Percentiles rank a stretch among this genome's conserved stretches.
Conservation (phyloP, 2,888 invertebrate species). For the Thalpophila matura region DNA sequence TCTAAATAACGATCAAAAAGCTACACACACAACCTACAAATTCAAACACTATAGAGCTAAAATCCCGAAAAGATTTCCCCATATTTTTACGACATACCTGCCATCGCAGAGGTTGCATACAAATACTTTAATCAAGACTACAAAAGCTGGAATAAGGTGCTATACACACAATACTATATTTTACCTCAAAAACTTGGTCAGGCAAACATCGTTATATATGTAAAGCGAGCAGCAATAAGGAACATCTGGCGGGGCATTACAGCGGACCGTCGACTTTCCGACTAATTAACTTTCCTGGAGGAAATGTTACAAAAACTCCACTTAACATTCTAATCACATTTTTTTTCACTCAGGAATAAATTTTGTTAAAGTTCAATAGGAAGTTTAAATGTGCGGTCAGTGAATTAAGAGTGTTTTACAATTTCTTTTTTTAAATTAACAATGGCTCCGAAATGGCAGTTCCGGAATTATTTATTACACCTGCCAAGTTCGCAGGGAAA, state of each 20-base stretch:
- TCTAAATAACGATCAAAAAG: not conserved
- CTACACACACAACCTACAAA: not conserved
- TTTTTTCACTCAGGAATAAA: conserved; percentile 61
- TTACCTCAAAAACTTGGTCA: conserved; percentile 43
- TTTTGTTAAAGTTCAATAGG: conserved; percentile 59
- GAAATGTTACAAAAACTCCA: conserved; percentile 65
- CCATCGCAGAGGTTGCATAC: conserved; percentile 35
- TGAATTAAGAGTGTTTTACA: conserved; percentile 31
- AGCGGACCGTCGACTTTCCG: conserved; percentile 62
- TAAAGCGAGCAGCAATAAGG: conserved; percentile 61
- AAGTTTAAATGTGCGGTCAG: conserved; percentile 52
- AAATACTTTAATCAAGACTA: conserved; percentile 41
- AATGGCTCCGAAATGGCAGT: conserved; percentile 29
- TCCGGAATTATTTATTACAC: conserved; percentile 12
- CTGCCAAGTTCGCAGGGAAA: not conserved
- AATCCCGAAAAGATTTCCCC: conserved; percentile 23
- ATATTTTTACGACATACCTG: conserved; percentile 14
- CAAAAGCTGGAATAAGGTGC: conserved; percentile 37
- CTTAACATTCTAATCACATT: conserved; percentile 67
- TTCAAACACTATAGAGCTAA: not conserved
- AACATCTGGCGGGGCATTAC: conserved; percentile 65
- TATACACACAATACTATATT: conserved; percentile 34
- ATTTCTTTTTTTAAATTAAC: conserved; percentile 21
- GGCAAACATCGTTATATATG: conserved; percentile 53
- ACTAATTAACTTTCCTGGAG: conserved; percentile 71